These are phyloP conservation scores for Invenusta paracnida DNA, from an alignment of 2,888 invertebrate species.

Conservation along the genomic window DNA sequence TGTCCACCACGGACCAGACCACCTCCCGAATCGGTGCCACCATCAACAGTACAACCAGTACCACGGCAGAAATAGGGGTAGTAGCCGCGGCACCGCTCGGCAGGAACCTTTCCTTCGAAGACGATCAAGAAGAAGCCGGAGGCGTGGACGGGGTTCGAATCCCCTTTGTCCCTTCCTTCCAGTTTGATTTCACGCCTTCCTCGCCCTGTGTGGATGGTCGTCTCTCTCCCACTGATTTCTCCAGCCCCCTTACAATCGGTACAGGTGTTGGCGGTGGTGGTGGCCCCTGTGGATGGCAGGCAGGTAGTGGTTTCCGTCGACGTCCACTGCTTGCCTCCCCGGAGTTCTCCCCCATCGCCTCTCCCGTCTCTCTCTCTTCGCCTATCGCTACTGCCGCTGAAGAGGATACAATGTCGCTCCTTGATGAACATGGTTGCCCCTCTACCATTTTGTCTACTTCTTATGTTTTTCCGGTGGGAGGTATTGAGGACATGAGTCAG, in stretches of 20 bases:
- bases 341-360: background rate
- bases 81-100: background rate
- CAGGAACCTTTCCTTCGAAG: background rate
- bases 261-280: background rate
- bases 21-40: background rate
- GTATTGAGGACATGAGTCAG: background rate
- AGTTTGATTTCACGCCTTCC: background rate
- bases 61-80: background rate
- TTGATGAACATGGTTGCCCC: no score
- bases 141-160: background rate
- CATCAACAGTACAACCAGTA: background rate
- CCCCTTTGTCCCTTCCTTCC: background rate
- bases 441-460: background rate
- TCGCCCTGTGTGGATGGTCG: background rate
- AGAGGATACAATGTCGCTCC: background rate
- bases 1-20: background rate
- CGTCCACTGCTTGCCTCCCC: background rate
- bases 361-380: background rate
- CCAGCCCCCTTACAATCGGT: background rate
- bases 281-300: background rate
- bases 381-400: background rate
- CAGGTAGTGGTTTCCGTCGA: background rate
- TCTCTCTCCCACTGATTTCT: background rate
- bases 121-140: background rate
- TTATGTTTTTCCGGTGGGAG: background rate